These are phyloP conservation scores for Sarcophaga peregrina DNA, from an alignment of 1,140 invertebrate species.

Conservation along the genomic window DNA sequence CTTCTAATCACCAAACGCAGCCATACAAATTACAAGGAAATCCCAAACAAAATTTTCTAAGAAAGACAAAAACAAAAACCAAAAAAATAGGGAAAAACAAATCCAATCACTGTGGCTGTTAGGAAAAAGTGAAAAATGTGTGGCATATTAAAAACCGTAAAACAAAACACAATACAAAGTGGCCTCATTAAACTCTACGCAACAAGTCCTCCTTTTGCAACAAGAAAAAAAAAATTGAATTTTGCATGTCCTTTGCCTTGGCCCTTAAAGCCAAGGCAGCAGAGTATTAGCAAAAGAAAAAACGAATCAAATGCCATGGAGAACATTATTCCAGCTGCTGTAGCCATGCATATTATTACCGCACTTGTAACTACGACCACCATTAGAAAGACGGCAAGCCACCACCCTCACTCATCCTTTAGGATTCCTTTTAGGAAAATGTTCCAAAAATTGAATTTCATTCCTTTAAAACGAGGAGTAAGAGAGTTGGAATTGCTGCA, in stretches of 20 bases:
- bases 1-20: neutral
- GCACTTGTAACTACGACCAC: neutral
- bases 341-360: conserved; percentile 24
- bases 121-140: neutral
- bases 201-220: conserved; percentile 16
- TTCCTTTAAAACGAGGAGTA: neutral
- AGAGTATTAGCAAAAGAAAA: neutral
- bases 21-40: neutral
- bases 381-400: neutral
- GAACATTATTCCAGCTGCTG: neutral
- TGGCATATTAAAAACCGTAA: conserved; percentile 20
- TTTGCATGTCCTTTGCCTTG: conserved; percentile 22
- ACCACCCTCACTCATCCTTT: neutral
- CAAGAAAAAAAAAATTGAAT: neutral
- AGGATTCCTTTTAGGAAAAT: too few species aligned
- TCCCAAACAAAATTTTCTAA: neutral
- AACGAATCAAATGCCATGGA: neutral
- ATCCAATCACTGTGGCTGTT: neutral
- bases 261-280: neutral
- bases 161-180: conserved; percentile 27
- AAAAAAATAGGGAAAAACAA: neutral
- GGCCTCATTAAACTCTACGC: conserved; percentile 22
- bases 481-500: neutral
- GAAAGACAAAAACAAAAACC: neutral
- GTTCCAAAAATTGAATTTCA: neutral